These are phyloP conservation scores for Ophonus ardosiacus DNA, from an alignment of 2,888 invertebrate species.

Conservation along the genomic window DNA sequence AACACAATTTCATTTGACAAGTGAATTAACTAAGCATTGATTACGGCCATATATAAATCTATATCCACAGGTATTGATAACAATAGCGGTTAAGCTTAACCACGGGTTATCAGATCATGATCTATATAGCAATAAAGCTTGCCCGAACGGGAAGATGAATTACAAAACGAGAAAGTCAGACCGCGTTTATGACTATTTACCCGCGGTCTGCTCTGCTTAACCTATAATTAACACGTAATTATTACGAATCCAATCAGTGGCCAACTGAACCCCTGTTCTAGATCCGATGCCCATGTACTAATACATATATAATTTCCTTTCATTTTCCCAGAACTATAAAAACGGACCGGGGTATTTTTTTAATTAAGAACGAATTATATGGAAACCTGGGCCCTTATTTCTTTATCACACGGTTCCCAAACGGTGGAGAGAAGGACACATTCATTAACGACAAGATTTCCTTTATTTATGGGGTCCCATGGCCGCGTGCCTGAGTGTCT, in stretches of 20 bases:
- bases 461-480: no score
- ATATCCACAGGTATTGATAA: slow-evolving; percentile 16
- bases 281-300: slow-evolving; percentile 38
- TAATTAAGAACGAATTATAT: slow-evolving; percentile 63
- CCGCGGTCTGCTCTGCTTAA: slow-evolving; percentile 33
- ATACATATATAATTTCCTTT: slow-evolving; percentile 63
- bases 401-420: slow-evolving; percentile 39
- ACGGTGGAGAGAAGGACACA: not conserved
- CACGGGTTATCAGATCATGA: slow-evolving; percentile 50
- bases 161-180: slow-evolving; percentile 43
- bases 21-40: not conserved
- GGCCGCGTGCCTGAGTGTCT: no score
- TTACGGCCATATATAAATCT: not conserved
- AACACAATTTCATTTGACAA: not conserved
- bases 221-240: slow-evolving; percentile 64
- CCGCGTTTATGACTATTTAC: slow-evolving; percentile 61
- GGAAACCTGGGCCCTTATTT: slow-evolving; percentile 57
- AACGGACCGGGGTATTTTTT: slow-evolving; percentile 56
- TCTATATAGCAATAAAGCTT: slow-evolving; percentile 54
- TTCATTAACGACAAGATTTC: not conserved
- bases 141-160: slow-evolving; percentile 39
- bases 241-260: slow-evolving; percentile 63
- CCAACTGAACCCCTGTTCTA: slow-evolving; percentile 29
- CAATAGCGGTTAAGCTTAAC: slow-evolving; percentile 24
- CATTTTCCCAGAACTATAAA: slow-evolving; percentile 64